A percentile compares a stretch with the other conserved stretches of the same genome.
phyloP scores from a whole-genome alignment of 2,113 vertebrate species.

The Cavia porcellus region DNA sequence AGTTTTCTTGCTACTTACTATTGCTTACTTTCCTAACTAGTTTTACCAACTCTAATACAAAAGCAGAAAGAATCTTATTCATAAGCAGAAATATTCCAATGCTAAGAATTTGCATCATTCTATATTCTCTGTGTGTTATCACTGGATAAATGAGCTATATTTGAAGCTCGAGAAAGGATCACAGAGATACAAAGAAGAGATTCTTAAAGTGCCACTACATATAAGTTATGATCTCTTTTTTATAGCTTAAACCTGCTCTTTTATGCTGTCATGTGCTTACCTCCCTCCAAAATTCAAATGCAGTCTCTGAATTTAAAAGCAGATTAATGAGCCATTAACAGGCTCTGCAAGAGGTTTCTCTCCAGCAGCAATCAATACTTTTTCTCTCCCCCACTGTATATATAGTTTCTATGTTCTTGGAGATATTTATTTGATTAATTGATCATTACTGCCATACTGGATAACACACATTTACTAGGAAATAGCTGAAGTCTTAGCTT shows the following conservation, averaged over 20 bases:
- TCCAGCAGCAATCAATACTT: slow-evolving; percentile 84
- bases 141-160: neutral
- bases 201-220: slow-evolving; percentile 82
- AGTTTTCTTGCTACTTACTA: neutral
- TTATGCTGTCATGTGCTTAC: slow-evolving; percentile 69
- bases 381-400: slow-evolving; percentile 77
- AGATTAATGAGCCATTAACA: slow-evolving; percentile 88
- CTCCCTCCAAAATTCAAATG: slow-evolving; percentile 81
- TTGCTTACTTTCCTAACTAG: neutral
- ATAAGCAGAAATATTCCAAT: neutral
- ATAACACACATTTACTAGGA: slow-evolving; percentile 82
- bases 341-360: slow-evolving; percentile 78
- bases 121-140: slow-evolving; percentile 51
- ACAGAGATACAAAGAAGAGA: slow-evolving; percentile 57
- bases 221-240: slow-evolving; percentile 83
- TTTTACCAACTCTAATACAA: neutral
- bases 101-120: slow-evolving; percentile 54
- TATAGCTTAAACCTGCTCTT: slow-evolving; percentile 82
- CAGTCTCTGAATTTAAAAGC: slow-evolving; percentile 86
- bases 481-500: slow-evolving; percentile 83
- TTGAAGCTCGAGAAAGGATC: slow-evolving; percentile 67
- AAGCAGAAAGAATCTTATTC: neutral
- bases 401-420: slow-evolving; percentile 77
- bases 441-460: slow-evolving; percentile 84
- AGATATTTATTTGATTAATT: slow-evolving; percentile 87